Percentiles rank a stretch among this genome's conserved stretches.
These are phyloP conservation scores for Sylvia atricapilla DNA, from an alignment of 2,113 vertebrate species.

Conservation along the genomic window DNA sequence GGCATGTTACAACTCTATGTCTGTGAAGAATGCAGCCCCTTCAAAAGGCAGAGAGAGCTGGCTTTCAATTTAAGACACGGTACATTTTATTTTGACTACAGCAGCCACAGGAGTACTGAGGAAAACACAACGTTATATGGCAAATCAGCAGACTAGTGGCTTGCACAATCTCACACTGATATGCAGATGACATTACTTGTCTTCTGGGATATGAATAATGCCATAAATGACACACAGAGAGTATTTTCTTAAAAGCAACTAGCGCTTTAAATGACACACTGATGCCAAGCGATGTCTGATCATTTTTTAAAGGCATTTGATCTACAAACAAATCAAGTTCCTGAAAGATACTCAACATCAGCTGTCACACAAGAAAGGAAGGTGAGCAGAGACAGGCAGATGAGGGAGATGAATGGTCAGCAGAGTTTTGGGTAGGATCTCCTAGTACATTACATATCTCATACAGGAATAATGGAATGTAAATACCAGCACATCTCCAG, in stretches of 20 bases:
- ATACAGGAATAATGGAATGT: background rate
- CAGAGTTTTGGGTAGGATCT: background rate
- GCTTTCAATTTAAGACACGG: background rate
- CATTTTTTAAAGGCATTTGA: conserved; percentile 44
- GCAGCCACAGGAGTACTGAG: background rate
- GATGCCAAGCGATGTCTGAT: conserved; percentile 12
- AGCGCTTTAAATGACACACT: background rate
- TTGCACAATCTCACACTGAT: background rate
- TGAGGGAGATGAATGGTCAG: background rate
- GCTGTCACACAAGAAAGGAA: background rate
- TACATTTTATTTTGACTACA: background rate
- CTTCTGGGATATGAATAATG: conserved; percentile 10
- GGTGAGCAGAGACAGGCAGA: background rate
- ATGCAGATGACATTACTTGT: background rate
- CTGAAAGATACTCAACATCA: conserved; percentile 1
- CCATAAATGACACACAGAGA: background rate
- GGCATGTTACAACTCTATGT: background rate
- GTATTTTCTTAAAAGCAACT: background rate
- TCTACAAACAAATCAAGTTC: conserved; percentile 55
- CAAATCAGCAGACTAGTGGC: background rate
- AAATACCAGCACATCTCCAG: background rate
- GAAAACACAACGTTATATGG: background rate
- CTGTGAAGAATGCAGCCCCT: background rate
- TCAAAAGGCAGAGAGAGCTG: background rate
- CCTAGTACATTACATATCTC: background rate